A percentile compares a stretch with the other conserved stretches of the same genome.
These are phyloP conservation scores for Apodemia hepburni DNA, from an alignment of 2,888 invertebrate species.

Conservation along the genomic window DNA sequence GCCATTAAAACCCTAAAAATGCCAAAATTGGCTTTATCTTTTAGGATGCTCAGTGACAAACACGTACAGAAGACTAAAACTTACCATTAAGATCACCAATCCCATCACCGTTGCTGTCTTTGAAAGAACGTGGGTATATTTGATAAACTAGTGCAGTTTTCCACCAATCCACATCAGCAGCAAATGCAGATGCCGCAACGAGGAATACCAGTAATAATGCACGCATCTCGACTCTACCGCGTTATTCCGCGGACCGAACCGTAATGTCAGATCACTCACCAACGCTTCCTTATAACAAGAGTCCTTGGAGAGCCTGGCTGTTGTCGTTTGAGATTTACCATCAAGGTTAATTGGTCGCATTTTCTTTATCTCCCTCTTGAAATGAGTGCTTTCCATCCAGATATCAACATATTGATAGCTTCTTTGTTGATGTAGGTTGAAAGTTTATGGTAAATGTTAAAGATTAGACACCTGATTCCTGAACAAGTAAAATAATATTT, in stretches of 20 bases:
- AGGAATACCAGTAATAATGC: slow-evolving; percentile 21
- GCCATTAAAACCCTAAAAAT: no score
- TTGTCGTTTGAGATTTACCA: background rate
- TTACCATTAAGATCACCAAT: slow-evolving; percentile 87
- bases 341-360: slow-evolving; percentile 5
- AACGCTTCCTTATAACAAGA: slow-evolving; percentile 18
- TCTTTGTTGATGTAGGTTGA: background rate
- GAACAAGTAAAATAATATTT: no score
- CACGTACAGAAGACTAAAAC: slow-evolving; percentile 22
- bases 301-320: background rate
- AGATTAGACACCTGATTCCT: no score
- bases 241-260: slow-evolving; percentile 6
- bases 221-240: slow-evolving; percentile 22
- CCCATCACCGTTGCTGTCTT: slow-evolving; percentile 87
- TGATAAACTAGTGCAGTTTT: slow-evolving; percentile 87
- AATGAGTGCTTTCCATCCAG: background rate
- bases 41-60: no score
- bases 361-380: slow-evolving; percentile 7
- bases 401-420: background rate
- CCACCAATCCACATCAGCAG: slow-evolving; percentile 83
- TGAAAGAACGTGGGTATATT: slow-evolving; percentile 87
- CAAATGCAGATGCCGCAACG: slow-evolving; percentile 20
- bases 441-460: background rate
- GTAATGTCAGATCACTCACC: background rate
- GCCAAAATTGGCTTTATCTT: no score